phyloP scores from a whole-genome alignment of 2,113 vertebrate species.

The Alosa alosa region DNA sequence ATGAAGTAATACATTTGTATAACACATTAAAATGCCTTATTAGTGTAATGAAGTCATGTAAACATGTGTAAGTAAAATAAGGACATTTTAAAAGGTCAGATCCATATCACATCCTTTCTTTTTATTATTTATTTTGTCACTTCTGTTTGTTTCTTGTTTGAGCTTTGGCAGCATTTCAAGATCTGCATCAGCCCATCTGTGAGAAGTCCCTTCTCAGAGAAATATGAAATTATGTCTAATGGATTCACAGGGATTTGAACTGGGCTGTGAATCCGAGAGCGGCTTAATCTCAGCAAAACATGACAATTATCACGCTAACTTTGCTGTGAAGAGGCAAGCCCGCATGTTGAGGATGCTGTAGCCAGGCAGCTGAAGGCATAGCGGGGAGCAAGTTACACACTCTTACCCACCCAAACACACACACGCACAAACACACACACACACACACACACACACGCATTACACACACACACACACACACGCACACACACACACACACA shows the following conservation, averaged over 20 bases:
- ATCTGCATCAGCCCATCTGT: background rate
- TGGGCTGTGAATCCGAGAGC: background rate
- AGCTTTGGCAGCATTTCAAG: background rate
- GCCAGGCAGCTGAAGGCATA: background rate
- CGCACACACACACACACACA: background rate
- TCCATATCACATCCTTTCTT: background rate
- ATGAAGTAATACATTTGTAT: background rate
- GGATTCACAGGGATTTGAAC: background rate
- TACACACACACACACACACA: background rate
- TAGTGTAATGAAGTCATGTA: too few relatives aligned
- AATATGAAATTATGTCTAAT: background rate
- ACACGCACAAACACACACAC: background rate
- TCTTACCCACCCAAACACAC: background rate
- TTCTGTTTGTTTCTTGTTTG: background rate
- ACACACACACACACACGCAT: background rate
- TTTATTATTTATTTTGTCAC: background rate
- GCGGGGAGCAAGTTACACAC: background rate
- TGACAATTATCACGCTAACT: conserved; percentile 12
- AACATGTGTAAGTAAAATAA: too few relatives aligned
- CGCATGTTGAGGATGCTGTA: background rate
- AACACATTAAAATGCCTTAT: background rate
- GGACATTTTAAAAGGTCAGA: background rate
- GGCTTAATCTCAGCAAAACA: background rate
- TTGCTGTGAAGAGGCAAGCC: background rate
- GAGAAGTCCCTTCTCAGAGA: background rate